Conservation (phyloP, 2,888 invertebrate species). For the Andrena bicolor region DNA sequence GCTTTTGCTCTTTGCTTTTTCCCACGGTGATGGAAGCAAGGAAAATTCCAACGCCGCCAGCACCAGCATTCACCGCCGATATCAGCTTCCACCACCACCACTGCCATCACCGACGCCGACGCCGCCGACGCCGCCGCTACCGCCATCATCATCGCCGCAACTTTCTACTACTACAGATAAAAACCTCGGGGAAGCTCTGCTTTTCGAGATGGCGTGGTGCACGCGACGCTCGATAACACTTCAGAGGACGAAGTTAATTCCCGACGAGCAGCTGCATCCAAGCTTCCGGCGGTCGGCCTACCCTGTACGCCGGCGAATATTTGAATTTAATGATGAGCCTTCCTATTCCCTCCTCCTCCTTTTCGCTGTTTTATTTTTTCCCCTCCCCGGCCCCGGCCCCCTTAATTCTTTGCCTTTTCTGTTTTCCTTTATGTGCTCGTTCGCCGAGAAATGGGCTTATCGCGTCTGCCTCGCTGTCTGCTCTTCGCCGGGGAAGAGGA, state of each 20-base stretch:
- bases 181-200: constrained; percentile 40
- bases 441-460: constrained; percentile 9
- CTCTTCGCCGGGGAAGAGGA: background rate
- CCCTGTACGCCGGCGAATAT: constrained; percentile 34
- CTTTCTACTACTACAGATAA: constrained; percentile 53
- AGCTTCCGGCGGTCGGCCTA: constrained; percentile 6
- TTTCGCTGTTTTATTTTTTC: background rate
- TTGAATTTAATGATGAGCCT: constrained; percentile 53
- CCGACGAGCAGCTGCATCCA: constrained; percentile 55
- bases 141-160: constrained; percentile 56
- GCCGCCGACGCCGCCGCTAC: constrained; percentile 22
- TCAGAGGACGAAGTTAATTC: constrained; percentile 66
- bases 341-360: constrained; percentile 3
- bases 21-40: constrained; percentile 63
- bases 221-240: constrained; percentile 67
- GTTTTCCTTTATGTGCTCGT: background rate
- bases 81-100: constrained; percentile 54
- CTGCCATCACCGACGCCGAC: constrained; percentile 1
- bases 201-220: constrained; percentile 59
- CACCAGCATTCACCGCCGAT: constrained; percentile 63
- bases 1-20: constrained; percentile 70
- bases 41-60: constrained; percentile 67
- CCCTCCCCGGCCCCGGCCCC: background rate
- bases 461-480: background rate
- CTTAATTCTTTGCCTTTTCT: background rate